Conservation (phyloP, 2,797 vertebrate genomes). For the Threskiornis aethiopicus region DNA sequence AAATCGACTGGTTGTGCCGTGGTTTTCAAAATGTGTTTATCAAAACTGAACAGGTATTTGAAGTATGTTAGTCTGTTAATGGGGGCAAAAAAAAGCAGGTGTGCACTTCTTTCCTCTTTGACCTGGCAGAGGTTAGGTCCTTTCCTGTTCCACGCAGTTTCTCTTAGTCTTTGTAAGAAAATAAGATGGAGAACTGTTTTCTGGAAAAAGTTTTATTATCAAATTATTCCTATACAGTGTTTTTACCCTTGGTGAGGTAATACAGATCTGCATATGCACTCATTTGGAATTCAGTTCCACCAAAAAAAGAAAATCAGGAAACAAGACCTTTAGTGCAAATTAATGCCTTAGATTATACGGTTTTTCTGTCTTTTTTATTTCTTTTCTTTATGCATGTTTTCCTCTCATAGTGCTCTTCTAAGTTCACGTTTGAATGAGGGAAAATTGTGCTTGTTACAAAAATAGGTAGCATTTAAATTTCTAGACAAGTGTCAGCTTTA, state of each 20-base stretch:
- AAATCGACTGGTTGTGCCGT: fast-evolving
- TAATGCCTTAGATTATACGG: neutral
- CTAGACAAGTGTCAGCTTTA: slow-evolving; percentile 20
- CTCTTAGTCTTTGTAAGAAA: neutral
- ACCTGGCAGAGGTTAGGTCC: neutral
- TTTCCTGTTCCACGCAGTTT: neutral
- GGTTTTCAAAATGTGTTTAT: neutral
- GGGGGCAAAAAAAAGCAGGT: neutral
- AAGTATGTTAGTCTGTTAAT: neutral
- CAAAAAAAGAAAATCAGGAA: slow-evolving; percentile 15
- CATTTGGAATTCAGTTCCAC: neutral
- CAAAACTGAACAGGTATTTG: neutral
- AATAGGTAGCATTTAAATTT: slow-evolving; percentile 46
- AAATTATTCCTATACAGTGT: slow-evolving; percentile 47
- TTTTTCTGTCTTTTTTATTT: neutral
- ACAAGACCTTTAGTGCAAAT: slow-evolving; percentile 23
- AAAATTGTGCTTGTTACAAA: neutral
- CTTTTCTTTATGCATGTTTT: neutral
- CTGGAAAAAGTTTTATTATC: slow-evolving; percentile 68
- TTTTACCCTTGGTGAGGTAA: neutral
- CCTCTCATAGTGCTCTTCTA: slow-evolving; percentile 7
- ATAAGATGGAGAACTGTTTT: neutral
- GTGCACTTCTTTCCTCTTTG: neutral
- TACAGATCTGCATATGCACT: neutral
- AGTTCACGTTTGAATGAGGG: slow-evolving; percentile 10